Percentiles rank a stretch among this genome's conserved stretches.
Conservation (phyloP, 2,888 invertebrate genomes). For the Dicyrtomina minuta region DNA sequence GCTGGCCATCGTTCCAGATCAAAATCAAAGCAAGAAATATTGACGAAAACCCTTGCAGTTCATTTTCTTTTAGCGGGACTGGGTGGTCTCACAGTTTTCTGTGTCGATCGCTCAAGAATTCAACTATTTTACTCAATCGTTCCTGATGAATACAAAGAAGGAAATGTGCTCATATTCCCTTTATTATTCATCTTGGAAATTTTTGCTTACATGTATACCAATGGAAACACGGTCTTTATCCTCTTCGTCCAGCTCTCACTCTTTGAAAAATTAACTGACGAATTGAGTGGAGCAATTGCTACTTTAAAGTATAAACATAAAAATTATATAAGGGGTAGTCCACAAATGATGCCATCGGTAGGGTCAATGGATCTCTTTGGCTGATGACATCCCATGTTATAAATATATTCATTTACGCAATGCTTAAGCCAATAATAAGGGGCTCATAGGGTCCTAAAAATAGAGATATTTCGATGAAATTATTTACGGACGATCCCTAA, state of each 20-base stretch:
- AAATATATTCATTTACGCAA: too few species aligned
- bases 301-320: too few species aligned
- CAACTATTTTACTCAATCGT: constrained; percentile 1
- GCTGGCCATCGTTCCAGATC: not conserved
- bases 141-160: not conserved
- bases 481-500: too few species aligned
- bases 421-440: too few species aligned
- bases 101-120: not conserved
- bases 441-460: too few species aligned
- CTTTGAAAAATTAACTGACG: not conserved
- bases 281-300: not conserved
- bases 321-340: too few species aligned
- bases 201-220: not conserved
- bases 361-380: too few species aligned
- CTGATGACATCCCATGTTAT: too few species aligned
- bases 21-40: not conserved
- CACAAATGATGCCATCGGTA: too few species aligned
- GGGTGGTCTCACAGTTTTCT: not conserved
- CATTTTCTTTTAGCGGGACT: not conserved
- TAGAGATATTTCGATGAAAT: too few species aligned
- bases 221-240: not conserved
- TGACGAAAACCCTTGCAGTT: constrained; percentile 6
- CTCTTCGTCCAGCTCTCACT: not conserved
- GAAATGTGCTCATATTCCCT: not conserved
- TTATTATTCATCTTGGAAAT: not conserved